A percentile compares a stretch with the other conserved stretches of the same genome.
phyloP scores from a whole-genome alignment of 2,888 invertebrate genomes.

The Brachypterus glaber region DNA sequence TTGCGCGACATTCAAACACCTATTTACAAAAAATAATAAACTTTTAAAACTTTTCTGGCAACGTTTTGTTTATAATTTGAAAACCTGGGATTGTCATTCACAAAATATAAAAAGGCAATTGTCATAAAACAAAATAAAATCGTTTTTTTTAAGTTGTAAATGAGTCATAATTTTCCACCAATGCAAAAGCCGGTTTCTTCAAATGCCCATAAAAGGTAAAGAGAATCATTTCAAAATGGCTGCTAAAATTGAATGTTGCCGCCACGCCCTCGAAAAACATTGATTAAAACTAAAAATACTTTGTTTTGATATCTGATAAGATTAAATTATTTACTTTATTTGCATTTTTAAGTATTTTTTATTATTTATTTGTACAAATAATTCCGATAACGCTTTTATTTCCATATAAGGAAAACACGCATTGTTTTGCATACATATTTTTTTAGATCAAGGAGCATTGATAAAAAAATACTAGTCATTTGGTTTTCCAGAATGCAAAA shows the following conservation, averaged over 20 bases:
- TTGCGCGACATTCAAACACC: constrained; percentile 27
- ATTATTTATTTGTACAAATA: too few species aligned
- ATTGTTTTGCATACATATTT: too few species aligned
- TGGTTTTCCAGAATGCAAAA: too few species aligned
- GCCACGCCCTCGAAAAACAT: constrained; percentile 32
- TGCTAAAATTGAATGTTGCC: constrained; percentile 35
- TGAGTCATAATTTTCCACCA: constrained; percentile 41
- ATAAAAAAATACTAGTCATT: too few species aligned
- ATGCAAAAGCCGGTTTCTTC: constrained; percentile 47
- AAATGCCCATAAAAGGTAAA: constrained; percentile 57
- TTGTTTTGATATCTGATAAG: too few species aligned
- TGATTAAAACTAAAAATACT: constrained; percentile 11
- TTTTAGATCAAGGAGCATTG: too few species aligned
- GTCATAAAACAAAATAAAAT: constrained; percentile 9
- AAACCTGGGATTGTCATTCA: too few species aligned
- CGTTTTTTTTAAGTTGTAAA: constrained; percentile 9
- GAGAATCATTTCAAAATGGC: constrained; percentile 41
- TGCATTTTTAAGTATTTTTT: too few species aligned
- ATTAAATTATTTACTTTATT: too few species aligned
- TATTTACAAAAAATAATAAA: constrained; percentile 2
- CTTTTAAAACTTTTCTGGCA: background rate
- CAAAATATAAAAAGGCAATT: background rate
- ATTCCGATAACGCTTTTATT: too few species aligned
- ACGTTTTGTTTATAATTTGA: too few species aligned
- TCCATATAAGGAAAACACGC: too few species aligned